Conservation (phyloP, 1,140 invertebrate species). For the Asobara japonica region DNA sequence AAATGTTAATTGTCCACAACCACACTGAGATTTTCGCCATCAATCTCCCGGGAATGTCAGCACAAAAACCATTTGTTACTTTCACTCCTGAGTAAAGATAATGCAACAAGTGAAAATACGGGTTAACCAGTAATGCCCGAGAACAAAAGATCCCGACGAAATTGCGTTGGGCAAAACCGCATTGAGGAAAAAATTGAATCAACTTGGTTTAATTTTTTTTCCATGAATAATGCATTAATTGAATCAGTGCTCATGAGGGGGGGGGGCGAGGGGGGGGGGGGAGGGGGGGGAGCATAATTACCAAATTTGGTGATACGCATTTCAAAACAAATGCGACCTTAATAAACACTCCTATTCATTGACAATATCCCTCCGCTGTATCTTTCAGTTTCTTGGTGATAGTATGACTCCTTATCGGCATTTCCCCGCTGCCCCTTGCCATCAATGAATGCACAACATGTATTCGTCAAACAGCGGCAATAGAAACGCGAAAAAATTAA, state of each 20-base stretch:
- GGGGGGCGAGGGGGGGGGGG: too few relatives aligned
- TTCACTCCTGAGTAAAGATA: neutral
- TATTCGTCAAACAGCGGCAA: neutral
- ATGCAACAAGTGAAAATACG: constrained; percentile 6
- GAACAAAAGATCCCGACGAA: neutral
- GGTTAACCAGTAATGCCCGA: neutral
- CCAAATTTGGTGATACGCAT: neutral
- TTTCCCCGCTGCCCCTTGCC: neutral
- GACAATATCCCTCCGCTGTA: neutral
- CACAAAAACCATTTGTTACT: neutral
- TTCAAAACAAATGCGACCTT: neutral
- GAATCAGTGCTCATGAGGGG: neutral
- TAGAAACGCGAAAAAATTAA: neutral
- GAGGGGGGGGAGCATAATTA: neutral
- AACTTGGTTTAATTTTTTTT: neutral
- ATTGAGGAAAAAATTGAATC: neutral
- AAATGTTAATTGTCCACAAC: neutral
- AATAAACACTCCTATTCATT: neutral
- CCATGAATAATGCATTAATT: neutral
- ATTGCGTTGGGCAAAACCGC: neutral
- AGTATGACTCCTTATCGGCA: neutral
- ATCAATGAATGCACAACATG: neutral
- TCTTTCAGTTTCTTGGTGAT: neutral
- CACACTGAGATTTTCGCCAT: neutral
- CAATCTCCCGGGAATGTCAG: neutral